These are phyloP conservation scores for Hydrotaea diabolus DNA, from an alignment of 2,888 invertebrate genomes.

Conservation along the genomic window DNA sequence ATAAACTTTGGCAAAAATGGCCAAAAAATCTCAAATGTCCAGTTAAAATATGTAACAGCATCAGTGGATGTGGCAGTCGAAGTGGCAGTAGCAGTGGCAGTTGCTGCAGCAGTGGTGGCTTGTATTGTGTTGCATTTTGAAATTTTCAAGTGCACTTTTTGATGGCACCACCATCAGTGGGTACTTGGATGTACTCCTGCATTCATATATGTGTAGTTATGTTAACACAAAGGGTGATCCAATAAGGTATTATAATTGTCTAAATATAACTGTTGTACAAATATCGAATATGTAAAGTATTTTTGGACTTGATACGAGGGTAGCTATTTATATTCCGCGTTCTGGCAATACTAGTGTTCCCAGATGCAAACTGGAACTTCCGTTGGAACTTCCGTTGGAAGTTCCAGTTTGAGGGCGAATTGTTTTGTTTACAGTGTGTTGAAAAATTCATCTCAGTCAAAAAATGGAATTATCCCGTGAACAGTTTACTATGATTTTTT, in stretches of 20 bases:
- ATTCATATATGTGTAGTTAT: not conserved
- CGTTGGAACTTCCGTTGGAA: too few species aligned
- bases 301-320: too few species aligned
- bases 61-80: not conserved
- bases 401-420: too few species aligned
- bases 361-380: too few species aligned
- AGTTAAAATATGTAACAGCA: constrained; percentile 26
- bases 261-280: too few species aligned
- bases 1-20: constrained; percentile 37
- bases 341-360: too few species aligned
- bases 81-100: not conserved
- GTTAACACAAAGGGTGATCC: not conserved
- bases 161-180: constrained; percentile 15
- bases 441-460: too few species aligned
- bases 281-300: too few species aligned
- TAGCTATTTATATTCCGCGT: too few species aligned
- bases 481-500: too few species aligned
- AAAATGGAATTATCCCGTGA: too few species aligned
- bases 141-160: constrained; percentile 40
- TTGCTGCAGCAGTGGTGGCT: not conserved
- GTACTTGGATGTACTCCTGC: constrained; percentile 10
- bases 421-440: too few species aligned
- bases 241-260: not conserved
- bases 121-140: constrained; percentile 39
- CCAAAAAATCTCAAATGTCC: constrained; percentile 38